phyloP scores from a whole-genome alignment of 2,888 invertebrate genomes.

The Myathropa florea region DNA sequence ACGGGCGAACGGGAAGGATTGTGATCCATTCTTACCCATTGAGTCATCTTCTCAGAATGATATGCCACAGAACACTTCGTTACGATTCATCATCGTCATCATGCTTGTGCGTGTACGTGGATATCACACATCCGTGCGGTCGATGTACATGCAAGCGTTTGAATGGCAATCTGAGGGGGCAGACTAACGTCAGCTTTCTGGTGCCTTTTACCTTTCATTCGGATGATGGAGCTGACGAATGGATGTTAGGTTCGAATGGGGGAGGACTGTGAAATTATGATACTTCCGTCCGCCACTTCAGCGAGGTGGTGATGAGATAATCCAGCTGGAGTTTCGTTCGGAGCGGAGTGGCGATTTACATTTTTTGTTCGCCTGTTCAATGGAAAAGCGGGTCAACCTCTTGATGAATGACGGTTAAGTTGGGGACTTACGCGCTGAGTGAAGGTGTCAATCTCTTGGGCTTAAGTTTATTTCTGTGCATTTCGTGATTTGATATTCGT shows the following conservation, averaged over 20 bases:
- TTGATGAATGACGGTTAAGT: constrained; percentile 4
- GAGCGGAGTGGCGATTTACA: constrained; percentile 15
- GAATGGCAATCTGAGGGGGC: constrained; percentile 22
- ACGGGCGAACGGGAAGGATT: constrained; percentile 40
- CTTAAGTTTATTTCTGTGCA: not conserved
- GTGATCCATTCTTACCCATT: constrained; percentile 47
- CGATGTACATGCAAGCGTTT: not conserved
- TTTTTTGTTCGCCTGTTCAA: not conserved
- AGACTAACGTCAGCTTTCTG: constrained; percentile 19
- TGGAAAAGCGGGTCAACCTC: not conserved
- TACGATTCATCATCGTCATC: constrained; percentile 65
- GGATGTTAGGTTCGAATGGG: not conserved
- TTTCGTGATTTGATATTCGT: constrained; percentile 3
- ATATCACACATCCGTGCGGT: not conserved
- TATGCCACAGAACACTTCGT: constrained; percentile 44
- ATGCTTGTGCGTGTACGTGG: not conserved
- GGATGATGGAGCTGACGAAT: constrained; percentile 15
- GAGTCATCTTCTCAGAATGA: constrained; percentile 49
- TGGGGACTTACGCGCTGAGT: not conserved
- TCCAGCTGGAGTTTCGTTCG: constrained; percentile 1
- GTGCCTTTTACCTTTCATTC: constrained; percentile 28
- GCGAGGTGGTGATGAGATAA: constrained; percentile 46
- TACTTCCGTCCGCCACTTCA: constrained; percentile 28
- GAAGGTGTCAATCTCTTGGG: not conserved
- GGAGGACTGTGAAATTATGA: constrained; percentile 42